Evolutionary conservation across 1,140 invertebrate genomes (phyloP).

Genomic region (Diachasma alloeum): DNA sequence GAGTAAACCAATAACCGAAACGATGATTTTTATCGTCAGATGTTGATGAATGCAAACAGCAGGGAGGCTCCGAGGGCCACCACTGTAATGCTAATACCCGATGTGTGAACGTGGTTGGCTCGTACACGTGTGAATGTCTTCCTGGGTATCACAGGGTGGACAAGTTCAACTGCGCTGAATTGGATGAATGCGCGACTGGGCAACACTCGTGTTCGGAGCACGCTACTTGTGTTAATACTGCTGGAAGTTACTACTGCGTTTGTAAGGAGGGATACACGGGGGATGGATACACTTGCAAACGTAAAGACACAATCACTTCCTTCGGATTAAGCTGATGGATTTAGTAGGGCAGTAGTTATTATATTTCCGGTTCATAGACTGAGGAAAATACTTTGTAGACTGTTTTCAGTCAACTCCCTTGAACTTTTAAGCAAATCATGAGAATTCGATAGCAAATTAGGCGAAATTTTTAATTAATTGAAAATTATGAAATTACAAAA

Average conservation of each 20-base stretch:
- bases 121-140: conserved; percentile 83
- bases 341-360: background rate
- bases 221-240: conserved; percentile 85
- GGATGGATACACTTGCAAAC: conserved; percentile 82
- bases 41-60: conserved; percentile 81
- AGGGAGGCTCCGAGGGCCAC: conserved; percentile 78
- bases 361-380: too few relatives aligned
- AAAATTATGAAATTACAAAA: too few relatives aligned
- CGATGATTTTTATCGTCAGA: conserved; percentile 65
- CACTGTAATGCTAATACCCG: conserved; percentile 82
- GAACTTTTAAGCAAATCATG: too few relatives aligned
- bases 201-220: conserved; percentile 78
- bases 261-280: conserved; percentile 85
- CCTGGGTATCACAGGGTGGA: conserved; percentile 80
- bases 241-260: conserved; percentile 84
- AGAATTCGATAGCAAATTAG: too few relatives aligned
- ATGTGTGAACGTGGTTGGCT: conserved; percentile 82
- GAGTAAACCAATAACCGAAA: background rate
- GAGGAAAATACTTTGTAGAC: too few relatives aligned
- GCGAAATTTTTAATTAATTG: too few relatives aligned
- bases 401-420: too few relatives aligned
- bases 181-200: conserved; percentile 78
- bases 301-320: conserved; percentile 59
- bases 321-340: background rate
- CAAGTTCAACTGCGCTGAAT: conserved; percentile 82